Base-by-base conservation (phyloP, 2,113 vertebrate genomes). In the Psophia crepitans region DNA sequence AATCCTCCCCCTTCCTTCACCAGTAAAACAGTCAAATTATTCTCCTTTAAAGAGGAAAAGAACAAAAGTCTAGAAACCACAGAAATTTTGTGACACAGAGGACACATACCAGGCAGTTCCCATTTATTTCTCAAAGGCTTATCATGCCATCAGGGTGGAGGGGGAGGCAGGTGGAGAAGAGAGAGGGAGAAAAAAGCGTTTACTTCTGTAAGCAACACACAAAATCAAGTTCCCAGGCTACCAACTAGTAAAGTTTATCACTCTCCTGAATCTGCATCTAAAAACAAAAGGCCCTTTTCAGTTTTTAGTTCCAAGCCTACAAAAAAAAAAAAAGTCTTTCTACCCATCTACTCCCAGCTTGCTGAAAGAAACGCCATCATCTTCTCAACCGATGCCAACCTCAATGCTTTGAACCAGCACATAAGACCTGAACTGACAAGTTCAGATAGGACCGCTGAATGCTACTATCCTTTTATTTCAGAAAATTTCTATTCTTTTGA, bases 171-270 rank as follows among this genome's bases (percentile, higher is more conserved):
- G 33, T 60, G 15, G 35, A 39, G 12, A 46, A 44, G 10, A 68
- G 19, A 51, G 27, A 68, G 8, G n/a, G n/a, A 41, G 7, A 79
- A 2, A 66, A 32, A 73, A 87, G 48, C 65, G 43, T 73, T 70
- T 44, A 30, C 30, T 95, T 49, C 54, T 66, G 41, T 49, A 87
- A 96, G 96, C 78, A 85, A 69, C 65, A 80, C n/a, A 86, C 32
- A 93, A 94, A 95, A 87, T 85, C 87, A 77, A 88, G 93, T 94
- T 96, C 96, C 96, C 95, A 96, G 90, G 95, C 96, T 96, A 95
- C 96, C 63, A 58, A 95, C 70, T 12, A 86, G 82, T 94, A 85
- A 97, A 97, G 93, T 96, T 96, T 94, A 96, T 96, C 90, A 96
- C 18, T 22, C 81, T 95, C 85, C 63, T 58, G 70, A 93, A 94